A percentile compares a stretch with the other conserved stretches of the same genome.
Evolutionary conservation across 2,113 vertebrate species (phyloP).

Genomic region (Centropus unirufus): DNA sequence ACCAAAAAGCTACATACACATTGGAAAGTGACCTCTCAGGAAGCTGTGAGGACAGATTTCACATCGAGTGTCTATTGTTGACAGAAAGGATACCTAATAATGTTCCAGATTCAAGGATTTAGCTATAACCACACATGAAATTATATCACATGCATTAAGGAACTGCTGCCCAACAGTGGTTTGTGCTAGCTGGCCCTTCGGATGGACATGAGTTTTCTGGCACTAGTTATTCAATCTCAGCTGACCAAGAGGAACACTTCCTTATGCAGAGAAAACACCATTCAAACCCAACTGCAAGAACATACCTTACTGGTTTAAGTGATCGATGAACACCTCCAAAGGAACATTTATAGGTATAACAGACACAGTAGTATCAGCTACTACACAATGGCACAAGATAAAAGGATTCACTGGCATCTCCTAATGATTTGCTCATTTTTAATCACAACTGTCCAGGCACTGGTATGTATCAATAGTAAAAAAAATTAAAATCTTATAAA

Average conservation of each 20-base stretch:
- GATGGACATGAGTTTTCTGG: accelerated
- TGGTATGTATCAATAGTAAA: background rate
- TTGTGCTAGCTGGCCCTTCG: background rate
- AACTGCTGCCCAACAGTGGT: background rate
- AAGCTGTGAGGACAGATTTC: background rate
- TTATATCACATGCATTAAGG: background rate
- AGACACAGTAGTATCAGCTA: background rate
- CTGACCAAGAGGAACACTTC: background rate
- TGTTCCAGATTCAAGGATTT: background rate
- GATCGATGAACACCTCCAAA: background rate
- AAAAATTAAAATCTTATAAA: background rate
- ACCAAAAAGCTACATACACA: accelerated
- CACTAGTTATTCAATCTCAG: background rate
- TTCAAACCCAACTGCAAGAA: background rate
- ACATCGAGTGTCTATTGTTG: background rate
- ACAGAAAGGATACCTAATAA: background rate
- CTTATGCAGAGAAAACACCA: background rate
- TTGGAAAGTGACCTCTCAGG: background rate
- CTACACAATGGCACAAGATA: background rate
- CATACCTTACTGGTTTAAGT: background rate
- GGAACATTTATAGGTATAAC: background rate
- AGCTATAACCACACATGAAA: background rate
- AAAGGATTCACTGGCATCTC: background rate
- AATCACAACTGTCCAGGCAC: conserved; percentile 6
- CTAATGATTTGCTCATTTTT: background rate